Conservation (phyloP, 2,113 vertebrate species). For the Cisticola juncidis region DNA sequence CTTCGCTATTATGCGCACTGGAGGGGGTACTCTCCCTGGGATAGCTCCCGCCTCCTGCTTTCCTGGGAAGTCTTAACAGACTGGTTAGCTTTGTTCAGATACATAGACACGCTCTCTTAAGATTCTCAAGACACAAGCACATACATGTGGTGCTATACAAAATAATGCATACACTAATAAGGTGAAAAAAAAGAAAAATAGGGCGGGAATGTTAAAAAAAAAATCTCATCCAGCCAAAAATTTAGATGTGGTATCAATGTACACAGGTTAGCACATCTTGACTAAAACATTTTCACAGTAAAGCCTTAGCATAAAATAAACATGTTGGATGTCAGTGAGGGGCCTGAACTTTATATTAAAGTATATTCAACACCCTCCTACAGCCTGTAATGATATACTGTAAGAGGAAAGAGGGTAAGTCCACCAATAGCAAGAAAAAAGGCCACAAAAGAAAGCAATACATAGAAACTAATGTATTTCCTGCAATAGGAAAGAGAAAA, state of each 20-base stretch:
- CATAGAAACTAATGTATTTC: neutral
- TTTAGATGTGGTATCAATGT: neutral
- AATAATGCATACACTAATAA: neutral
- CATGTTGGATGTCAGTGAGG: neutral
- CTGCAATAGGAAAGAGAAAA: neutral
- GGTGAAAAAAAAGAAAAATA: neutral
- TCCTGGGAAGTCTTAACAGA: neutral
- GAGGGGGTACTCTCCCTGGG: neutral
- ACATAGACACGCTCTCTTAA: neutral
- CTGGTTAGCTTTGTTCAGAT: neutral
- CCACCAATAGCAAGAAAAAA: neutral
- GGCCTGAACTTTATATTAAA: neutral
- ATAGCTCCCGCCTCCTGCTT: neutral
- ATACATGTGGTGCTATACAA: neutral
- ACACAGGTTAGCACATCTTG: neutral
- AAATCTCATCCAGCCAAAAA: neutral
- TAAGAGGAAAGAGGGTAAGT: neutral
- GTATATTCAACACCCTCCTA: neutral
- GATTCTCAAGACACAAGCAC: neutral
- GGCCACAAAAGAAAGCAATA: neutral
- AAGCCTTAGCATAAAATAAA: neutral
- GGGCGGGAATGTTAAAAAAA: neutral
- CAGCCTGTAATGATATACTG: fast-evolving
- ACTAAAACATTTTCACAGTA: neutral
- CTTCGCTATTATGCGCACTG: fast-evolving